phyloP scores from a whole-genome alignment of 2,113 vertebrate species.

The pig (Sus scrofa) region DNA sequence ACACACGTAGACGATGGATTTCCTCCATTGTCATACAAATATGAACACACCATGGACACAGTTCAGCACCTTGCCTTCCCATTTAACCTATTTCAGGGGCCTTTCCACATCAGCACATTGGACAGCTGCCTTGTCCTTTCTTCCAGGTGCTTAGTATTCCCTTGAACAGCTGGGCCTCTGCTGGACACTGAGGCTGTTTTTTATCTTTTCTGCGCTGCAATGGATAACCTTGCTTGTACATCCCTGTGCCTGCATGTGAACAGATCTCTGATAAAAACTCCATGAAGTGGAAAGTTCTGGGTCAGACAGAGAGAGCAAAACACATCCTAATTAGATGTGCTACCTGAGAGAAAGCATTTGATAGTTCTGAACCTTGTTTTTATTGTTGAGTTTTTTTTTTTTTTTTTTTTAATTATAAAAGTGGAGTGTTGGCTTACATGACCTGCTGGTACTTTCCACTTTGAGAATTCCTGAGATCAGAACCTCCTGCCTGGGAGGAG shows the following conservation, averaged over 20 bases:
- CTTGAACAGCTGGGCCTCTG: background rate
- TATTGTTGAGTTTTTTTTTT: background rate
- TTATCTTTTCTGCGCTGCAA: background rate
- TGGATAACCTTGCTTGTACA: background rate
- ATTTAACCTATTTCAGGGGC: background rate
- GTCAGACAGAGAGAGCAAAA: background rate
- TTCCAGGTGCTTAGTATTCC: background rate
- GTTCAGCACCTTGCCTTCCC: background rate
- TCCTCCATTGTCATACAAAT: background rate
- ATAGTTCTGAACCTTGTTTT: background rate
- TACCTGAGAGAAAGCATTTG: background rate
- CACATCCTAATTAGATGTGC: background rate
- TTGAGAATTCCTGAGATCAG: background rate
- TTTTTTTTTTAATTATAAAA: conserved; percentile 33
- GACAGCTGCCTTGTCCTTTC: background rate
- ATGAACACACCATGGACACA: background rate
- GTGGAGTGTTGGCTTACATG: background rate
- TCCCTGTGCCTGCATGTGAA: background rate
- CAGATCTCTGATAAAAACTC: background rate
- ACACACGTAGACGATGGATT: background rate
- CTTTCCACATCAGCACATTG: background rate
- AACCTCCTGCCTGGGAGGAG: background rate
- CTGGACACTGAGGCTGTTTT: background rate
- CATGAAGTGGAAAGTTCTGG: conserved; percentile 32
- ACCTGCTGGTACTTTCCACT: background rate